Base-by-base conservation (phyloP, 2,888 invertebrate genomes). In the Agrotis segetum region DNA sequence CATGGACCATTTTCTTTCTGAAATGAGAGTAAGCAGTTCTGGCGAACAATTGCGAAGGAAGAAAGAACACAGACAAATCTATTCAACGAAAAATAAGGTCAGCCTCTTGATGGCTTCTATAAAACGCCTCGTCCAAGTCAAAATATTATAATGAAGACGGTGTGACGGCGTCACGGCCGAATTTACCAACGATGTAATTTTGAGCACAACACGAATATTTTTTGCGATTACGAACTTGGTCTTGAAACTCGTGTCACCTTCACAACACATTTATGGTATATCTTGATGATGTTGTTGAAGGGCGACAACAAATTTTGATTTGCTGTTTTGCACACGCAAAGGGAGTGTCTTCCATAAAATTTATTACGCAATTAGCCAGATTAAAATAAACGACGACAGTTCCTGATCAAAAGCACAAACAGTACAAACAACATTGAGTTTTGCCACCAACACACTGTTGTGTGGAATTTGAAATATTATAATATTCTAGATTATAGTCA, bases 301-400 rank as follows among this genome's bases (percentile, higher is more conserved):
- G 80, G 67, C 67, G 46, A 59, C 67, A 72, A 58, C 82, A 85
- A 90, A 89, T 86, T 87, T 82, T 83, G 63, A 67, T 72, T 81
- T 71, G 55, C 24, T 24, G 81, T 86, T 88, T 86, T 74, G 77
- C 80, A 83, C 92, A 90, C 92, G 91, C 90, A 86, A 92, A 85
- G 90, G 92, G 92, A 87, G 92, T 89, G 89, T 79, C 86, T 40
- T 69, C 80, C 85, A 72, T 80, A 87, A 87, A 63, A 70, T 89
- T 87, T 85, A 82, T 77, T 69, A 75, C 68, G 82, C 88, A 91
- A 90, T 92, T 93, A 89, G 84, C 76, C 75, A 85, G 83, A 92
- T 93, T 89, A 90, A 89, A 90, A 88, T 85, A 87, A 85, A 86
- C 79, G 80, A 55, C 24, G 53, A 46, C 29, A 7, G 53, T 73